These are phyloP conservation scores for Dasyurus viverrinus DNA, from an alignment of 2,113 vertebrate species.

Conservation along the genomic window DNA sequence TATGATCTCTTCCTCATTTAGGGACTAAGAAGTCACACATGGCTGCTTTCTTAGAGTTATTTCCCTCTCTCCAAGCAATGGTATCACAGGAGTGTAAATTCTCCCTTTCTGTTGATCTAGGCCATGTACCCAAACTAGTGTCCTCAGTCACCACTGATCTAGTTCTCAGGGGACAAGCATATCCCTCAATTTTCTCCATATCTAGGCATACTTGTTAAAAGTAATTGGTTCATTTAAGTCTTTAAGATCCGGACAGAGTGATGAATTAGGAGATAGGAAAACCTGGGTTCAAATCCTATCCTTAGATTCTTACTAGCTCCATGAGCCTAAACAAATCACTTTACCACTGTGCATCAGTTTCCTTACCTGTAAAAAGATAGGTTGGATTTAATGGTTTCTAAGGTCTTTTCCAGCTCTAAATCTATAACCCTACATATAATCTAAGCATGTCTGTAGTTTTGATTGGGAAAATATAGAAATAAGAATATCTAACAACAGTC, in stretches of 20 bases:
- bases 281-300: neutral
- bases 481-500: neutral
- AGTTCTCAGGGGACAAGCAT: neutral
- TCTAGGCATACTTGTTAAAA: neutral
- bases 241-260: neutral
- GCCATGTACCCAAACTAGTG: neutral
- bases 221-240: neutral
- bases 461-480: conserved; percentile 33
- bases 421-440: neutral
- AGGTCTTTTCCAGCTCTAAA: neutral
- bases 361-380: neutral
- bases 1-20: neutral
- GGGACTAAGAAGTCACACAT: neutral
- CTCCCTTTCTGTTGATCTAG: neutral
- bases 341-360: neutral
- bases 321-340: neutral
- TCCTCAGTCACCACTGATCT: neutral
- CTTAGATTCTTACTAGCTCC: neutral
- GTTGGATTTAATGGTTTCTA: neutral
- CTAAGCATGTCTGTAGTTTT: conserved; percentile 33
- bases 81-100: neutral
- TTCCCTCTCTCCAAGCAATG: neutral
- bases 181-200: neutral
- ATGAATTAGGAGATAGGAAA: neutral
- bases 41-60: neutral